A percentile compares a stretch with the other conserved stretches of the same genome.
These are phyloP conservation scores for Prionailurus viverrinus DNA, from an alignment of 2,113 vertebrate species.

Conservation along the genomic window DNA sequence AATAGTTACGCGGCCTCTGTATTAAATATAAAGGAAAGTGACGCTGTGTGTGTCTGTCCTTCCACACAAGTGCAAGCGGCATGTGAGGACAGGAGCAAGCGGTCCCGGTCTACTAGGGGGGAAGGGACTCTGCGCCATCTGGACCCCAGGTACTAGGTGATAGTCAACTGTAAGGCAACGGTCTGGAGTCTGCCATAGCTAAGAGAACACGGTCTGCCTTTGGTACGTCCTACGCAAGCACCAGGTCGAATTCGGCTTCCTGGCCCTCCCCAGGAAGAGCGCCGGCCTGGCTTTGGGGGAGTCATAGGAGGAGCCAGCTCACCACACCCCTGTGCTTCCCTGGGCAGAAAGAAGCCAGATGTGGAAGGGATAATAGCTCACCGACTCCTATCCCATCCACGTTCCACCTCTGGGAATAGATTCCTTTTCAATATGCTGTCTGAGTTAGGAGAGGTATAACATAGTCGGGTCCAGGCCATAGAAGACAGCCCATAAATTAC, in stretches of 20 bases:
- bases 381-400: background rate
- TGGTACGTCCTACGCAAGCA: background rate
- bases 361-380: background rate
- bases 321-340: background rate
- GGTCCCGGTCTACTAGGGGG: background rate
- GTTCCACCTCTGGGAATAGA: background rate
- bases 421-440: background rate
- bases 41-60: background rate
- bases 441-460: background rate
- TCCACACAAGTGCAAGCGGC: background rate
- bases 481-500: constrained; percentile 11
- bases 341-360: background rate
- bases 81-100: background rate
- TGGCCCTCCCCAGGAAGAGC: background rate
- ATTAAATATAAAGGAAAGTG: background rate
- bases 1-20: background rate
- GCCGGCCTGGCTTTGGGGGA: background rate
- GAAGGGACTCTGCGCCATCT: too few relatives aligned
- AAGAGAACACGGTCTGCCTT: background rate
- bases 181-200: background rate
- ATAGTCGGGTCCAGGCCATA: background rate
- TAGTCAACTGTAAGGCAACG: background rate
- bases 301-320: background rate
- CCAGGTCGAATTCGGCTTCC: background rate
- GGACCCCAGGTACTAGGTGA: background rate